phyloP scores from a whole-genome alignment of 2,797 vertebrate species.

The Coccyzus lansbergi region DNA sequence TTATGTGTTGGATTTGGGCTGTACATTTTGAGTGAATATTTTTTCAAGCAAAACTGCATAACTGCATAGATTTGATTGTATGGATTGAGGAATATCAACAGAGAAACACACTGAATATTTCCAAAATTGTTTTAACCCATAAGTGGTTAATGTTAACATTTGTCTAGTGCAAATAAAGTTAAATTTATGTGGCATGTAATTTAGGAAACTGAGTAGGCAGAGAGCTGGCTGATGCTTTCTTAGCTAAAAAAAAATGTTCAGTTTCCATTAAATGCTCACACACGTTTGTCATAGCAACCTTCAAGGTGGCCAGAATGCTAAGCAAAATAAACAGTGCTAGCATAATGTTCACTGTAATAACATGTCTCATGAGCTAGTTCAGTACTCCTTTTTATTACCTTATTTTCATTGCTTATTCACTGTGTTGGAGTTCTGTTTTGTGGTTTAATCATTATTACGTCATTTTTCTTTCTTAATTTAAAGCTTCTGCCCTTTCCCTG shows the following conservation, averaged over 20 bases:
- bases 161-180: slow-evolving; percentile 41
- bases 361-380: slow-evolving; percentile 63
- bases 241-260: slow-evolving; percentile 38
- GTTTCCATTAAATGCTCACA: slow-evolving; percentile 43
- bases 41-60: neutral
- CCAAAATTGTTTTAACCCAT: neutral
- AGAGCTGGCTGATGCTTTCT: slow-evolving; percentile 45
- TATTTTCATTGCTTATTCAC: slow-evolving; percentile 58
- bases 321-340: slow-evolving; percentile 59
- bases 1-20: neutral
- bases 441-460: slow-evolving; percentile 58
- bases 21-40: neutral
- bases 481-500: slow-evolving; percentile 56
- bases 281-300: slow-evolving; percentile 62
- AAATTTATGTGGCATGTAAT: slow-evolving; percentile 54
- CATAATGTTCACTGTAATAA: slow-evolving; percentile 62
- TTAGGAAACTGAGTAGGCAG: slow-evolving; percentile 64
- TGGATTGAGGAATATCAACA: neutral
- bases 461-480: slow-evolving; percentile 64
- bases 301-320: slow-evolving; percentile 61
- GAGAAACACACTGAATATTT: slow-evolving; percentile 4
- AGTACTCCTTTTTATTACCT: slow-evolving; percentile 59
- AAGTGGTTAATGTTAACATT: slow-evolving; percentile 50
- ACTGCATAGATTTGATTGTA: neutral
- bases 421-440: slow-evolving; percentile 53